These are phyloP conservation scores for Lipotes vexillifer DNA, from an alignment of 2,113 vertebrate species.

Conservation along the genomic window DNA sequence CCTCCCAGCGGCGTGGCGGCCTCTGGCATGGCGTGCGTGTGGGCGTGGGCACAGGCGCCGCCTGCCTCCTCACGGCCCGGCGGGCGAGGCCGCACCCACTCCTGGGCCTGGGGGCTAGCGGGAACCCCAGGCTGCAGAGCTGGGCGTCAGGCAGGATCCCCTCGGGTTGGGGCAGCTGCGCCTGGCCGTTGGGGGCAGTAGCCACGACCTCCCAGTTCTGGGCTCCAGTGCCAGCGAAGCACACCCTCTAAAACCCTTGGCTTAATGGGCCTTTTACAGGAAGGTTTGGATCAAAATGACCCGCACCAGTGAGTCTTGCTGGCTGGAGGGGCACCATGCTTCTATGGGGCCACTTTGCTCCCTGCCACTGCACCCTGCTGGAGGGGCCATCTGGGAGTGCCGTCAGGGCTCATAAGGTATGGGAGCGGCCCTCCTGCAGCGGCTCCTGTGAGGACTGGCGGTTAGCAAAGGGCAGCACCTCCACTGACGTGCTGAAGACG, in stretches of 20 bases:
- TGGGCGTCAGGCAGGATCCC: background rate
- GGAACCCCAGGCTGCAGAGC: background rate
- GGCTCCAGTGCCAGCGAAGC: background rate
- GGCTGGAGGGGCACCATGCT: slow-evolving; percentile 87
- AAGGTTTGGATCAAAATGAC: slow-evolving; percentile 96
- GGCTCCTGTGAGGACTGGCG: slow-evolving; percentile 92
- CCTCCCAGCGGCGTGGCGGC: background rate
- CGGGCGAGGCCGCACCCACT: slow-evolving; percentile 17
- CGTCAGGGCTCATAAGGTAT: slow-evolving; percentile 88
- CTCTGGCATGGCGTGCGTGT: slow-evolving; percentile 75
- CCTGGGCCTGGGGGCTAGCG: background rate
- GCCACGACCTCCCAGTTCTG: background rate
- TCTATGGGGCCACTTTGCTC: slow-evolving; percentile 90
- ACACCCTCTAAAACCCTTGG: background rate
- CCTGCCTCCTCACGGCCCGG: slow-evolving; percentile 62
- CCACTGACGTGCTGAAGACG: slow-evolving; percentile 89
- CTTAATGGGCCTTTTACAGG: slow-evolving; percentile 89
- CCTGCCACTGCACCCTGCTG: slow-evolving; percentile 86
- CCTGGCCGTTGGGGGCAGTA: background rate
- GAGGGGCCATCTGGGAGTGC: slow-evolving; percentile 90
- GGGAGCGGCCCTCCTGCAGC: slow-evolving; percentile 87
- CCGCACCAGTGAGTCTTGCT: slow-evolving; percentile 92
- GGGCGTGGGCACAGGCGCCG: slow-evolving; percentile 5
- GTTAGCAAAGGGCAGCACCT: slow-evolving; percentile 93
- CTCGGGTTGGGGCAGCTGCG: accelerated